A percentile compares a stretch with the other conserved stretches of the same genome.
phyloP scores from a whole-genome alignment of 2,113 vertebrate genomes.

The Felis chaus region DNA sequence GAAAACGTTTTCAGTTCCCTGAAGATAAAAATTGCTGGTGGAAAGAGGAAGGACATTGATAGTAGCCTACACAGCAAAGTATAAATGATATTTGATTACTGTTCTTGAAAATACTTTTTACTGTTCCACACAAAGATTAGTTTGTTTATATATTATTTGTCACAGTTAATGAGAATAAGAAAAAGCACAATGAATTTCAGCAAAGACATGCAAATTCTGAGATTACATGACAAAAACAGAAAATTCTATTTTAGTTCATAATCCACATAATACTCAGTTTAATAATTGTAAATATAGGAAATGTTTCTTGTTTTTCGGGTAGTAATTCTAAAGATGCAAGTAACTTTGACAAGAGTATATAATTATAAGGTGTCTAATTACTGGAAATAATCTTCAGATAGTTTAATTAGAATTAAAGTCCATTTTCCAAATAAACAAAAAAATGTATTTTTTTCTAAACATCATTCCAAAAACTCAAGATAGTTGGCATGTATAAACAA shows the following conservation, averaged over 20 bases:
- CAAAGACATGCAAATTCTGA: conserved; percentile 57
- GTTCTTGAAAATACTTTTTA: conserved; percentile 27
- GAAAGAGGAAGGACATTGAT: background rate
- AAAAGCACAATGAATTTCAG: conserved; percentile 4
- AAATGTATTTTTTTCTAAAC: conserved; percentile 33
- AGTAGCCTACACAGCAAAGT: background rate
- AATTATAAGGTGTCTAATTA: conserved; percentile 55
- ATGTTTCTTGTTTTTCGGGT: conserved; percentile 34
- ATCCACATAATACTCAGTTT: background rate
- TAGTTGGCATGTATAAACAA: conserved; percentile 53
- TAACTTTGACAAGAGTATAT: conserved; percentile 33
- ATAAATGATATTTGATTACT: conserved; percentile 58
- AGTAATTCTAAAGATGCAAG: conserved; percentile 39
- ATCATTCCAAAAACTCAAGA: conserved; percentile 53
- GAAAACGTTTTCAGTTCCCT: conserved; percentile 1
- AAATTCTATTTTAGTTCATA: conserved; percentile 45
- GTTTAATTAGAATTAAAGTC: conserved; percentile 52
- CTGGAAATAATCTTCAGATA: conserved; percentile 40
- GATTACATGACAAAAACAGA: conserved; percentile 59
- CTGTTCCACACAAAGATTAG: background rate
- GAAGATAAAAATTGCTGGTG: background rate
- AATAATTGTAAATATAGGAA: conserved; percentile 25
- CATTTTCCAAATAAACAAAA: conserved; percentile 42
- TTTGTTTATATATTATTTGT: conserved; percentile 55
- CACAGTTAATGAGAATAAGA: conserved; percentile 50